Base-by-base conservation (phyloP, 1,140 invertebrate genomes). In the Aphelenchoides fujianensis region DNA sequence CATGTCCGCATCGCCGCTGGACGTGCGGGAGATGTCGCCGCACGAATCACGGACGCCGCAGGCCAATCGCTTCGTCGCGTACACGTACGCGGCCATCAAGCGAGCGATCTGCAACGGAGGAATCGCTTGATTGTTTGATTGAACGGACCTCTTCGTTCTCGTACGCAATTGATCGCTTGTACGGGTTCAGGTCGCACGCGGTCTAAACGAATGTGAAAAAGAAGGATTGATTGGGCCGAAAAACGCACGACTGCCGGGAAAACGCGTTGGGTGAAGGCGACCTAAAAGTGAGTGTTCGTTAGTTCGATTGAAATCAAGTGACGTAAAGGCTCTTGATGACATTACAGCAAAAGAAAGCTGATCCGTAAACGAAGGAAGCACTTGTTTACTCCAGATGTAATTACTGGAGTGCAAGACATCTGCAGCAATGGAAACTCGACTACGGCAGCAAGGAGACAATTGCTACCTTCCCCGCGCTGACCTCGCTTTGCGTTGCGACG, bases 221-320 rank as follows among this genome's bases (percentile, higher is more conserved):
- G n/a, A n/a, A n/a, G n/a, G n/a, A n/a, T n/a, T n/a, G n/a, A n/a
- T n/a, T n/a, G n/a, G n/a, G n/a, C n/a, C n/a, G n/a, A n/a, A n/a
- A n/a, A n/a, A n/a, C n/a, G n/a, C n/a, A n/a, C n/a, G 34, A 59
- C 5, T 5, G 55, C 55, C 55, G 55, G 55, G 19, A 59, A 59
- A 7, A 23, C 23, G 28, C 55, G 55, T 59, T 59, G 55, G 5
- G 55, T 59, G 55, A 59, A 59, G 7, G 55, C 55, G 55, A 48
- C 41, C 41, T 48, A 23, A 12, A 48, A 48, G 23, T 48, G 12
- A n/a, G n/a, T n/a, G n/a, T n/a, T n/a, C n/a, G n/a, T n/a, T n/a
- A n/a, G n/a, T n/a, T n/a, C n/a, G n/a, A n/a, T n/a, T n/a, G n/a
- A n/a, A n/a, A n/a, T n/a, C n/a, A n/a, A n/a, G n/a, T n/a, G n/a